Percentiles rank a stretch among this genome's conserved stretches.
Evolutionary conservation across 2,888 invertebrate species (phyloP).

Genomic region (Drosophila fungiperda): DNA sequence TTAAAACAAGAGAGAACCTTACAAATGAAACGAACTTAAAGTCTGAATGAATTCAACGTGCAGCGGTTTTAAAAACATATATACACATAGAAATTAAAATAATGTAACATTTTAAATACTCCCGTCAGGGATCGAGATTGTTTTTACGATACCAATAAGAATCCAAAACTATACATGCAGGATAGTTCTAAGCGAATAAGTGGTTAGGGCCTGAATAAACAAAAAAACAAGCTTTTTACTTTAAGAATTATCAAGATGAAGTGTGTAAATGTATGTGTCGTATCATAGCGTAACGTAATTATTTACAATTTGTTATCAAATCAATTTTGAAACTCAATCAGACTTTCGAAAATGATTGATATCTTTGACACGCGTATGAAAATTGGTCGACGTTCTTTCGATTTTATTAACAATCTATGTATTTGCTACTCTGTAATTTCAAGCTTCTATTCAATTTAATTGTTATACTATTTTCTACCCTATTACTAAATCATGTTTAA

Average conservation of each 20-base stretch:
- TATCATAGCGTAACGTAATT: conserved; percentile 33
- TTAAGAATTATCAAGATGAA: conserved; percentile 49
- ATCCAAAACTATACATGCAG: conserved; percentile 33
- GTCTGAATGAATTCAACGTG: conserved; percentile 77
- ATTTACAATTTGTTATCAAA: conserved; percentile 45
- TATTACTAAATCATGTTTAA: conserved; percentile 37
- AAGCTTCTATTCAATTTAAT: conserved; percentile 33
- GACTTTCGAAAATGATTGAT: conserved; percentile 10
- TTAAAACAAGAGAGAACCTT: conserved; percentile 53
- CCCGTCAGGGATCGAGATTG: conserved; percentile 18
- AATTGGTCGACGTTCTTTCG: conserved; percentile 36
- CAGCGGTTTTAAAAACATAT: conserved; percentile 73
- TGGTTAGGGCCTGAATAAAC: conserved; percentile 41
- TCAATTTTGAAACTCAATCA: conserved; percentile 32
- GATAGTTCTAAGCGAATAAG: conserved; percentile 60
- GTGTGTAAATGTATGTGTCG: conserved; percentile 37
- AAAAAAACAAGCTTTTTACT: conserved; percentile 28
- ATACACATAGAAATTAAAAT: conserved; percentile 43
- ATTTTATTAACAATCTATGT: conserved; percentile 58
- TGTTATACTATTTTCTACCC: conserved; percentile 53
- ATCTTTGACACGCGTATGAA: conserved; percentile 11
- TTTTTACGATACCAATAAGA: conserved; percentile 36
- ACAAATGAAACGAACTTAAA: conserved; percentile 79
- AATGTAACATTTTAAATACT: conserved; percentile 54
- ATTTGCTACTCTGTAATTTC: conserved; percentile 27